A percentile compares a stretch with the other conserved stretches of the same genome.
Conservation (phyloP, 2,888 invertebrate species). For the Andrena haemorrhoa region DNA sequence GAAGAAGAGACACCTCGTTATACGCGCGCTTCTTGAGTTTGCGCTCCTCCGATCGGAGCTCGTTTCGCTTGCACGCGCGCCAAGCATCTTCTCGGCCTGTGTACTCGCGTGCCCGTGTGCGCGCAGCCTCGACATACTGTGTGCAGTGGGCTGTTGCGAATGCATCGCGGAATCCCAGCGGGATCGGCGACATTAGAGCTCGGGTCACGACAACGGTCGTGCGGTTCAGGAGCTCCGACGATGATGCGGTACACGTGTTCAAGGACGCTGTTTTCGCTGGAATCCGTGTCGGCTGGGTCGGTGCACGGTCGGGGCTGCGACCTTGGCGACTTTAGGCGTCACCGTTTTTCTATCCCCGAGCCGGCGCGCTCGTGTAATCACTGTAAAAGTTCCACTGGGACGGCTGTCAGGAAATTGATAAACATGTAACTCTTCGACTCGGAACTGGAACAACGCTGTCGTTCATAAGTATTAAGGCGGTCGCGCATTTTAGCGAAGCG, state of each 20-base stretch:
- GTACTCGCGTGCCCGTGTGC: neutral
- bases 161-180: slow-evolving; percentile 51
- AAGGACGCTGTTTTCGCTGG: slow-evolving; percentile 54
- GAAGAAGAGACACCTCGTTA: slow-evolving; percentile 9
- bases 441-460: neutral
- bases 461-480: no score
- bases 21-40: neutral
- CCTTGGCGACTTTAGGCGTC: slow-evolving; percentile 35
- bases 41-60: neutral
- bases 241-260: slow-evolving; percentile 57
- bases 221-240: slow-evolving; percentile 51
- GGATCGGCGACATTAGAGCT: slow-evolving; percentile 63
- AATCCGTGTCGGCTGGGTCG: slow-evolving; percentile 36
- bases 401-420: neutral
- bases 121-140: slow-evolving; percentile 16
- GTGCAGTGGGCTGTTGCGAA: slow-evolving; percentile 14
- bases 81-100: neutral
- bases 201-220: slow-evolving; percentile 60
- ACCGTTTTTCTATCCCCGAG: neutral
- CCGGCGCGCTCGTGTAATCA: neutral
- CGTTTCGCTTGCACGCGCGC: slow-evolving; percentile 14
- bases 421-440: neutral
- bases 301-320: slow-evolving; percentile 47
- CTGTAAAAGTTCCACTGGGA: neutral
- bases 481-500: no score